Evolutionary conservation across 2,113 vertebrate genomes (phyloP), one percentile per base, ranked within the genome.

Genomic region (Numenius arquata): DNA sequence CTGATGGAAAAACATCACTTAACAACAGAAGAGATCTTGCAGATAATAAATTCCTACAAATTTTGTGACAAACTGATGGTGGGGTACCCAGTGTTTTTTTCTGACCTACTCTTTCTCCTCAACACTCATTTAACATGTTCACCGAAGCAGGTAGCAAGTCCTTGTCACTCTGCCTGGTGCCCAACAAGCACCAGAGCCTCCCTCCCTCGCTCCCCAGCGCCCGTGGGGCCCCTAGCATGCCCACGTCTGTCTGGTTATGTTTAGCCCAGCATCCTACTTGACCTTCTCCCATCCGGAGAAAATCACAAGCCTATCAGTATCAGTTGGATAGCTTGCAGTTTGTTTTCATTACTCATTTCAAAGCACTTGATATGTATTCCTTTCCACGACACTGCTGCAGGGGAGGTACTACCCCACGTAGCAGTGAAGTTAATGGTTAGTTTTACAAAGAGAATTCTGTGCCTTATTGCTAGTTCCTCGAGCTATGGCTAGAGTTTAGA

Each of bases 221-320:
- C 1, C 3, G 6, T 0, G 0, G 34, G 16, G 18, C 38, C 58
- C 55, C 62, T 0, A 0, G 11, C 62, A 22, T 43, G 19, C 36
- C n/a, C 62, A 56, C 1, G 1, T 29, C 41, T 62, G 5, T 32
- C 70, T 74, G 62, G 15, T 41, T 50, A 26, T 2, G 1, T 81
- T 78, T 76, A 34, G 22, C 34, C 34, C 56, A 70, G 21, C 0
- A 1, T 73, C 43, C 59, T 70, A 27, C 36, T 55, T 78, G 45
- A 41, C 63, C 59, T 89, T 74, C 32, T 81, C 12, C 10, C 5
- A 6, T 8, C 29, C 2, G 3, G 72, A 75, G 34, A 47, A 88
- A 90, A 86, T 65, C 68, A 55, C 73, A 84, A 59, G n/a, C 29
- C 47, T 74, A 10, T 11, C 23, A 1, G 29, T 48, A 77, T 18